Percentiles rank a stretch among this genome's conserved stretches.
These are phyloP conservation scores for Epinephelus malabaricus DNA, from an alignment of 2,797 vertebrate genomes.

Conservation along the genomic window DNA sequence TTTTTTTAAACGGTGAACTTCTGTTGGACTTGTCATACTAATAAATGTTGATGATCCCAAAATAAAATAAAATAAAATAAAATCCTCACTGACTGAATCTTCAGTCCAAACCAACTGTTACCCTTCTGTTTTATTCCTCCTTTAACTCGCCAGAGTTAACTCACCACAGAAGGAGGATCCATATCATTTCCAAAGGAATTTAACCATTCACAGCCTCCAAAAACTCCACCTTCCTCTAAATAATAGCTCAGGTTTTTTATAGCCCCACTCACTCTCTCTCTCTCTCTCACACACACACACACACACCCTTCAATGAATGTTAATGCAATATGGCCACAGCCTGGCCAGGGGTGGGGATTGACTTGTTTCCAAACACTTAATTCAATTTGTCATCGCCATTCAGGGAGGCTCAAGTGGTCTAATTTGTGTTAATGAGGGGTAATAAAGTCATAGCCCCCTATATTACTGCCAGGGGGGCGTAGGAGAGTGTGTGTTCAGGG, in stretches of 20 bases:
- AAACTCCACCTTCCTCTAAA: constrained; percentile 73
- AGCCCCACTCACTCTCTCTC: constrained; percentile 29
- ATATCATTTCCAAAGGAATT: constrained; percentile 77
- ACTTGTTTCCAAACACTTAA: constrained; percentile 90
- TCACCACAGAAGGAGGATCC: constrained; percentile 52
- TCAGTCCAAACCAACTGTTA: constrained; percentile 58
- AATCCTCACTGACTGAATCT: constrained; percentile 7
- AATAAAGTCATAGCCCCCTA: constrained; percentile 90
- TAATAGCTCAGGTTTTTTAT: constrained; percentile 69
- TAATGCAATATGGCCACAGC: constrained; percentile 86
- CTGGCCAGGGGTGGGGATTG: constrained; percentile 80
- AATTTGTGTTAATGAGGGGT: constrained; percentile 92
- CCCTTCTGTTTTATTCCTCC: constrained; percentile 53
- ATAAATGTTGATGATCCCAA: constrained; percentile 23
- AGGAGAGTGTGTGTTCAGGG: constrained; percentile 54
- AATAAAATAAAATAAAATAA: constrained; percentile 24
- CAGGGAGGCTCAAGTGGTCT: constrained; percentile 87
- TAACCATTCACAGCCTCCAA: constrained; percentile 69
- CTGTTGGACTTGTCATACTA: constrained; percentile 10
- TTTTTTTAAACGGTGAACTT: neutral
- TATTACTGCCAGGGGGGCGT: constrained; percentile 83
- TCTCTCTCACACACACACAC: constrained; percentile 34
- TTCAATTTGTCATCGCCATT: constrained; percentile 90
- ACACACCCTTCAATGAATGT: constrained; percentile 79
- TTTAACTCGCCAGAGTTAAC: constrained; percentile 70